Base-by-base conservation (phyloP, 2,797 vertebrate species). In the Danio choprae region DNA sequence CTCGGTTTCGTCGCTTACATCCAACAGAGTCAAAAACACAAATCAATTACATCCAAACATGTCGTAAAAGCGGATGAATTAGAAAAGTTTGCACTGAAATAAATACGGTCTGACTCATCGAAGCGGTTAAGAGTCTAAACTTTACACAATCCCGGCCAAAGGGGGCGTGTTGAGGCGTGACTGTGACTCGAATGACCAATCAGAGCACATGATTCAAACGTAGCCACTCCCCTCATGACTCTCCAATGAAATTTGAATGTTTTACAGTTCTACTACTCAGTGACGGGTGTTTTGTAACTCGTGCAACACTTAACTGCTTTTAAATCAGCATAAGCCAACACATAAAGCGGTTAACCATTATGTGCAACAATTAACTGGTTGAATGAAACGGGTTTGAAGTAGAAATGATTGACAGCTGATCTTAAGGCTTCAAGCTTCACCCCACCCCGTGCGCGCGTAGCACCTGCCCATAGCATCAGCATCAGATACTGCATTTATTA, bases 181-280 rank as follows among this genome's bases (percentile, higher is more conserved):
- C 6, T 36, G 15, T n/a, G 12, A 43, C 36, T 55, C 38, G 1
- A 29, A 3, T 41, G 40, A 3, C 68, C 77, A 80, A 80, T 64
- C 68, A 72, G 22, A 44, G 16, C 50, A 11, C 20, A 56, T 1
- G 20, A 91, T 94, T 95, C 92, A 94, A 95, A 95, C 81, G 29
- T 88, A 79, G 55, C 84, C 90, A 69, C 93, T 83, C 94, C 93
- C 20, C 71, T 6, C 74, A 86, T 85, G 83, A 40, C 15, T 43
- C 40, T 16, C 88, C 87, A 88, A 89, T 89, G 12, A 63, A 4
- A 86, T 89, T 89, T 88, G 84, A 89, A 89, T 62, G 51, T 36
- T 81, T 38, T 55, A 67, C 46, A 59, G 44, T 15, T 55, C 29
- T 29, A 29, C 0, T 10, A 18, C 12, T 48, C 8, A 38, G 18